phyloP scores from a whole-genome alignment of 2,797 vertebrate genomes.

The Mormyrus proboscirostris region DNA sequence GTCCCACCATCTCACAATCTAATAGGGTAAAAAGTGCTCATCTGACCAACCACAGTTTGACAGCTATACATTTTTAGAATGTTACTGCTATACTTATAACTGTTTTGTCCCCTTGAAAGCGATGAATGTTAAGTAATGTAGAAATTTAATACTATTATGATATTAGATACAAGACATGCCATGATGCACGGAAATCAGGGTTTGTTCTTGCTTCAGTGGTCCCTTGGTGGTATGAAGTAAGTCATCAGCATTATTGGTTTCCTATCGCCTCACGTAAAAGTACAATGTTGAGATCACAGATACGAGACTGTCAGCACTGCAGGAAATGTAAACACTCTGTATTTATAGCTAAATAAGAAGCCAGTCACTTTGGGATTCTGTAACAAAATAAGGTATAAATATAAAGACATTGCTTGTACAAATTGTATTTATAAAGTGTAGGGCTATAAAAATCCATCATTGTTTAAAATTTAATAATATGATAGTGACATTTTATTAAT shows the following conservation, averaged over 20 bases:
- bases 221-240: background rate
- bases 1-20: background rate
- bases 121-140: background rate
- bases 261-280: background rate
- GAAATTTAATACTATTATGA: background rate
- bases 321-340: slow-evolving; percentile 58
- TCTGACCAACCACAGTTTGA: background rate
- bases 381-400: slow-evolving; percentile 53
- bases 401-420: slow-evolving; percentile 32
- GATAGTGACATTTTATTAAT: background rate
- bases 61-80: background rate
- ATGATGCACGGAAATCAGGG: background rate
- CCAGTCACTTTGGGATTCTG: slow-evolving; percentile 44
- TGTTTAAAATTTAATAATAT: slow-evolving; percentile 9
- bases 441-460: slow-evolving; percentile 17
- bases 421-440: slow-evolving; percentile 36
- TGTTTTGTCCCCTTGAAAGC: background rate
- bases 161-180: background rate
- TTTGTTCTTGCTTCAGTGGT: background rate
- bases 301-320: slow-evolving; percentile 41
- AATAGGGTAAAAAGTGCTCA: background rate
- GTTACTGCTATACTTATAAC: background rate
- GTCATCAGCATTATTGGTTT: background rate
- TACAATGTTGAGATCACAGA: background rate
- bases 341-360: slow-evolving; percentile 54